These are phyloP conservation scores for Drosophila neotestacea DNA, from an alignment of 2,888 invertebrate genomes.

Conservation along the genomic window DNA sequence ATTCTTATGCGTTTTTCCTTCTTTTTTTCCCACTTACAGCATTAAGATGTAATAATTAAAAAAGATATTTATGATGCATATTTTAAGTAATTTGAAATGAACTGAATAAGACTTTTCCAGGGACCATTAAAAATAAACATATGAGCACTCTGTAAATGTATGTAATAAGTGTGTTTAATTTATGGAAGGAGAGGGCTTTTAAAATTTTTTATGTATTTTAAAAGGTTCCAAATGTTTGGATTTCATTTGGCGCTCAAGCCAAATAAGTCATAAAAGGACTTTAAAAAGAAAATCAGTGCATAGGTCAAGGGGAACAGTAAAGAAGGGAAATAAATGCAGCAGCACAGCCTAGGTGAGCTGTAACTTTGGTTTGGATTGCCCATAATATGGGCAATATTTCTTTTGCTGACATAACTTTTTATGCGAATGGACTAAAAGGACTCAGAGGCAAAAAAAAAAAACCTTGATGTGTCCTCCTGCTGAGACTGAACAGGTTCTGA, in stretches of 20 bases:
- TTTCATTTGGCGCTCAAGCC: conserved; percentile 36
- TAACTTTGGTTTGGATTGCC: conserved; percentile 36
- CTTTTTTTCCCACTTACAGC: neutral
- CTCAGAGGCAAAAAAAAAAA: conserved; percentile 28
- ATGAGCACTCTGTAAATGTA: neutral
- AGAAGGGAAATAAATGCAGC: conserved; percentile 23
- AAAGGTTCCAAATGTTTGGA: conserved; percentile 47
- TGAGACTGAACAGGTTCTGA: conserved; percentile 21
- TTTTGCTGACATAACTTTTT: conserved; percentile 77
- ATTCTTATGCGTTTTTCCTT: neutral
- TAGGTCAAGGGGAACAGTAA: conserved; percentile 1
- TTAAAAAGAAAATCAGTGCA: conserved; percentile 53
- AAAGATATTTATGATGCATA: conserved; percentile 27
- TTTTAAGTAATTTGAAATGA: conserved; percentile 59
- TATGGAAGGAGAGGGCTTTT: conserved; percentile 46
- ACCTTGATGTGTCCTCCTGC: conserved; percentile 43
- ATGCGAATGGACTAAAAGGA: conserved; percentile 59
- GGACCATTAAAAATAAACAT: conserved; percentile 55
- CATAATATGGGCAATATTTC: conserved; percentile 75
- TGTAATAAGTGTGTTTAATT: conserved; percentile 54
- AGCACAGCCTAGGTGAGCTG: conserved; percentile 45
- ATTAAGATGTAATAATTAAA: conserved; percentile 35
- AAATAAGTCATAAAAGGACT: conserved; percentile 60
- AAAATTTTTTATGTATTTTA: conserved; percentile 31
- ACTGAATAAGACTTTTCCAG: conserved; percentile 37